A percentile compares a stretch with the other conserved stretches of the same genome.
Conservation (phyloP, 2,797 vertebrate species). For the Lagorchestes hirsutus region DNA sequence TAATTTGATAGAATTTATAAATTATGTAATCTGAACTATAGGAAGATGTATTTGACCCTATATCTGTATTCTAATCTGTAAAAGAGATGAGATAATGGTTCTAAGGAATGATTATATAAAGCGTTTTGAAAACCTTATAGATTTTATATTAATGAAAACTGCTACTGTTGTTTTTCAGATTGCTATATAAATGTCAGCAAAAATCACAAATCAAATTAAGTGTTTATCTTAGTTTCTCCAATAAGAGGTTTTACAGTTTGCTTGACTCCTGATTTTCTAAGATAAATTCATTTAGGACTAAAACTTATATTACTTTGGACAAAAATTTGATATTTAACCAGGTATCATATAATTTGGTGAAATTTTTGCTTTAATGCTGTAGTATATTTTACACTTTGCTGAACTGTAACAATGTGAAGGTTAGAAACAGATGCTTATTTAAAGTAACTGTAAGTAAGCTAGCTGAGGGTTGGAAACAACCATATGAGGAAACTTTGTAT, state of each 20-base stretch:
- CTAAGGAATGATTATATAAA: not conserved
- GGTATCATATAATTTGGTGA: not conserved
- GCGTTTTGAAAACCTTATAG: not conserved
- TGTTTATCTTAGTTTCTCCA: not conserved
- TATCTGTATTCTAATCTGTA: not conserved
- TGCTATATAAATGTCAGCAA: not conserved
- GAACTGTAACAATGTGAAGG: not conserved
- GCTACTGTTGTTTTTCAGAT: not conserved
- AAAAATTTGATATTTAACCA: not conserved
- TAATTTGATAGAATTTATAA: not conserved
- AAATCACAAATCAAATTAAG: not conserved
- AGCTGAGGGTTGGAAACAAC: not conserved
- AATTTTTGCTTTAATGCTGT: not conserved
- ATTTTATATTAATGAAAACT: not conserved
- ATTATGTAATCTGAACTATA: not conserved
- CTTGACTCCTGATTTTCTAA: not conserved
- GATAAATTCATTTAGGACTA: not conserved
- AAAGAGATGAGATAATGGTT: not conserved
- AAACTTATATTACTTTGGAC: not conserved
- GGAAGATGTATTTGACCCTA: not conserved
- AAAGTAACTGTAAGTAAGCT: not conserved
- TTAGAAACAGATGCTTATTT: not conserved
- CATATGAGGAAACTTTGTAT: not conserved
- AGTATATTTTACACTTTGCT: not conserved
- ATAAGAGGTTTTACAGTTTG: not conserved